Base-by-base conservation (phyloP, 2,797 vertebrate genomes). In the Hippopotamyrus pictus region DNA sequence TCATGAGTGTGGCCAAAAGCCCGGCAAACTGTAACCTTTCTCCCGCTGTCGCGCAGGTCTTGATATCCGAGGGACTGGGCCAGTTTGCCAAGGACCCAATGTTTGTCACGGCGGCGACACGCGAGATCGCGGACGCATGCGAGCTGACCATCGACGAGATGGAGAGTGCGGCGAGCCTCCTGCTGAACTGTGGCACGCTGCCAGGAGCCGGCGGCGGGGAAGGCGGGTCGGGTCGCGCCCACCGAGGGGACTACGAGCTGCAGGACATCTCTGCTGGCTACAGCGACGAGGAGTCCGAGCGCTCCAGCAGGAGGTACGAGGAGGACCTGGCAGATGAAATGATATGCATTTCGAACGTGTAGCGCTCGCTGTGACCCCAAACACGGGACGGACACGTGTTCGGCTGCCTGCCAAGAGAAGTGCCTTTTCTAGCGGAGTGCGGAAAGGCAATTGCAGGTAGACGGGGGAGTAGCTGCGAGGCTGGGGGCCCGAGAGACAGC, bases 121-220 rank as follows among this genome's bases (percentile, higher is more conserved):
- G 99, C 0, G 99, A 99, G 93, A 99, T 99, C 37, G 99, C 99
- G 0, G 99, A 99, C 33, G 99, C 99, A 0, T 99, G 98, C 91
- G 97, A 99, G 94, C 97, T 99, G 96, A 99, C 99, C n/a, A 99
- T 99, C 88, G 98, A 99, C 0, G 99, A 99, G 95, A 99, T 99
- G 99, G 99, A 99, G 94, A 99, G 99, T 6, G 99, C 99, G 5
- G 99, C 98, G 89, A 99, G 98, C 94, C 97, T 97, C 91, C 96
- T 99, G 92, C 96, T 99, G 91, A 99, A 97, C 0, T 97, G 97
- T 83, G 96, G 95, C 12, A 94, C 97, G 54, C 93, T 96, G 53
- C 96, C 96, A 0, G 94, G 93, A 69, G 93, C 97, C 87, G 97
- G 96, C 0, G 97, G 97, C 90, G 97, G 97, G 89, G 95, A 93